These are phyloP conservation scores for Tridacna crocea DNA, from an alignment of 2,888 invertebrate species.

Conservation along the genomic window DNA sequence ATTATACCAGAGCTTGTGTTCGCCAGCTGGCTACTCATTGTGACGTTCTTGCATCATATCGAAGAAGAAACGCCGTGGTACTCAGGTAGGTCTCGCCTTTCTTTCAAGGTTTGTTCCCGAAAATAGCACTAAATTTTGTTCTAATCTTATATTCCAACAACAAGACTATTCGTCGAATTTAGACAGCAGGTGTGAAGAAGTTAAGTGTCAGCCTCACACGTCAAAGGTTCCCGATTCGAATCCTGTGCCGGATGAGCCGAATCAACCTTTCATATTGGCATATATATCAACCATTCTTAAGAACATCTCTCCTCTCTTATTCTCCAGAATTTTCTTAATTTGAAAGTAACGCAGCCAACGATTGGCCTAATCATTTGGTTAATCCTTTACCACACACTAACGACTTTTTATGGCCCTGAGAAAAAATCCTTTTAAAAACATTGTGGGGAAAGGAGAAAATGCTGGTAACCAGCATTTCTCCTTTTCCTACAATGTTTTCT, in stretches of 20 bases:
- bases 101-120: too few species aligned
- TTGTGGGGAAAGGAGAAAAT: too few species aligned
- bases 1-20: slow-evolving; percentile 78
- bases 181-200: not conserved
- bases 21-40: slow-evolving; percentile 78
- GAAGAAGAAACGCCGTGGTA: slow-evolving; percentile 82
- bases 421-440: too few species aligned
- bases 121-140: not conserved
- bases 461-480: too few species aligned
- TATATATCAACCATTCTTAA: too few species aligned
- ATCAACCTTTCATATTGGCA: not conserved
- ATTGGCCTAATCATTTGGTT: too few species aligned
- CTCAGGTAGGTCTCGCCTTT: slow-evolving; percentile 39
- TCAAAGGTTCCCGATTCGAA: not conserved
- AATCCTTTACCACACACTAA: too few species aligned
- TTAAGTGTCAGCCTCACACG: not conserved
- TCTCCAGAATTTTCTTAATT: too few species aligned
- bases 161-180: not conserved
- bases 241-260: not conserved
- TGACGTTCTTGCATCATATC: slow-evolving; percentile 82
- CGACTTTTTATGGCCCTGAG: too few species aligned
- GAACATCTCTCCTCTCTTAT: too few species aligned
- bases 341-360: too few species aligned
- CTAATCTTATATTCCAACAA: not conserved
- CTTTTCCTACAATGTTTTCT: too few species aligned